A percentile compares a stretch with the other conserved stretches of the same genome.
Conservation (phyloP, 2,888 invertebrate genomes). For the Piscicola geometra region DNA sequence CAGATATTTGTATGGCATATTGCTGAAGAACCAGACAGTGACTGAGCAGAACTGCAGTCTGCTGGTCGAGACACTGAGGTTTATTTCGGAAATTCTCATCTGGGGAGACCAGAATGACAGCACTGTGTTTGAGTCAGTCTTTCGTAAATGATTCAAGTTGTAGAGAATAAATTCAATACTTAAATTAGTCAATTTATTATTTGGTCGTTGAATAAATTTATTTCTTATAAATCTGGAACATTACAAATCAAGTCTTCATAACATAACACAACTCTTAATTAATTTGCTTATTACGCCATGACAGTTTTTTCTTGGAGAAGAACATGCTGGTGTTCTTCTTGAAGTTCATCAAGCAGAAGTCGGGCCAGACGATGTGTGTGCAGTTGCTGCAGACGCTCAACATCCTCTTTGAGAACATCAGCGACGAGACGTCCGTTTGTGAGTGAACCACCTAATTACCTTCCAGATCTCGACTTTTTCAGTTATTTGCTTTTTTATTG, state of each 20-base stretch:
- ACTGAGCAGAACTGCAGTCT: constrained; percentile 88
- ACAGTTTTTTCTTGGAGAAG: constrained; percentile 94
- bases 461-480: too few relatives aligned
- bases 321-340: constrained; percentile 98
- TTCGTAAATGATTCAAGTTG: too few relatives aligned
- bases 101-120: constrained; percentile 99
- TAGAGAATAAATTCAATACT: too few relatives aligned
- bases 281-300: background rate
- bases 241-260: too few relatives aligned
- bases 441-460: constrained; percentile 62
- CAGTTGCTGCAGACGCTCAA: constrained; percentile 95
- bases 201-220: background rate
- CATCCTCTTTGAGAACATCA: constrained; percentile 97
- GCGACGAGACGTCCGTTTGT: constrained; percentile 98
- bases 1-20: constrained; percentile 81
- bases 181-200: too few relatives aligned
- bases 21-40: constrained; percentile 89
- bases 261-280: too few relatives aligned
- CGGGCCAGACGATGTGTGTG: constrained; percentile 93
- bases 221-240: constrained; percentile 13
- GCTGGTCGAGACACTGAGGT: constrained; percentile 88
- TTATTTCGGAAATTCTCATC: constrained; percentile 96
- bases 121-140: constrained; percentile 93
- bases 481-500: too few relatives aligned
- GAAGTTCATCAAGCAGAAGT: constrained; percentile 92